Percentiles rank a stretch among this genome's conserved stretches.
Conservation (phyloP, 2,888 invertebrate genomes). For the Synergus umbraculus region DNA sequence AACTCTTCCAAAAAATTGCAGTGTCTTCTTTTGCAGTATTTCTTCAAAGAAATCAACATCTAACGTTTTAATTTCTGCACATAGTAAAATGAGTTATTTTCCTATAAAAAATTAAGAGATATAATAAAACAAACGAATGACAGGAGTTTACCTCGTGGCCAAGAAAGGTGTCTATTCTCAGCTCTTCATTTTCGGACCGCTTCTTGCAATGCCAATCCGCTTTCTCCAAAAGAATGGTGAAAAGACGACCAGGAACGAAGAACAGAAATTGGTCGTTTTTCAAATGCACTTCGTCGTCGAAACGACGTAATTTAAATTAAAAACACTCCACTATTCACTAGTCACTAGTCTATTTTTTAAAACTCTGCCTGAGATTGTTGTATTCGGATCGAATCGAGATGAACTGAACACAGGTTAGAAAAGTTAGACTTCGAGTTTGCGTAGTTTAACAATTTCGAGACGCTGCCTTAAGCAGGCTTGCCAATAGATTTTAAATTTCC, state of each 20-base stretch:
- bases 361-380: not conserved
- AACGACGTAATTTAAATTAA: slow-evolving; percentile 3
- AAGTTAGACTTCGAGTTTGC: not conserved
- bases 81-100: not conserved
- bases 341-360: not conserved
- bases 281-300: not conserved
- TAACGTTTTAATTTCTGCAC: not conserved
- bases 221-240: slow-evolving; percentile 35
- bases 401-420: slow-evolving; percentile 27
- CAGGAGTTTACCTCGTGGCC: slow-evolving; percentile 56
- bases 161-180: slow-evolving; percentile 55
- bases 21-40: not conserved
- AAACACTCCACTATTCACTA: slow-evolving; percentile 25
- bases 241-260: not conserved
- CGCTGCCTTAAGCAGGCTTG: not conserved
- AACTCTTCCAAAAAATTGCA: not conserved
- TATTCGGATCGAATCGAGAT: slow-evolving; percentile 28
- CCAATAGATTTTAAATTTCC: not conserved
- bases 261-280: not conserved
- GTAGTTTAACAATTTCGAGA: not conserved
- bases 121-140: not conserved
- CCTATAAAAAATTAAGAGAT: not conserved
- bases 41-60: not conserved
- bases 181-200: slow-evolving; percentile 59
- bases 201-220: slow-evolving; percentile 40